Evolutionary conservation across 2,797 vertebrate genomes (phyloP), one percentile per base, ranked within the genome.

Genomic region (Chrysocyon brachyurus): DNA sequence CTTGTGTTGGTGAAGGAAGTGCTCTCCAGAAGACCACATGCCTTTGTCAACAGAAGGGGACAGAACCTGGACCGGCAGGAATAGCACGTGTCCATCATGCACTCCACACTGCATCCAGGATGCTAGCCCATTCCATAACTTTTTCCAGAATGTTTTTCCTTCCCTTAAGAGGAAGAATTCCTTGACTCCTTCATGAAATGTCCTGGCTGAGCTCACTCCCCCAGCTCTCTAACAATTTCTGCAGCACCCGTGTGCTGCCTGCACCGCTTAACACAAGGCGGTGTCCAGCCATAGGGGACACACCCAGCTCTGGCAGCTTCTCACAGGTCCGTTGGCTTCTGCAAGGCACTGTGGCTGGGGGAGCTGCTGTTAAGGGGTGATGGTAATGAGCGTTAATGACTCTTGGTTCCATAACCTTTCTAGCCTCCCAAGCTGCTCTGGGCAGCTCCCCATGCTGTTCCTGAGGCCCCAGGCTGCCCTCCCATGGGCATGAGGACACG

Each of bases 21-120:
- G n/a, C 17, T 56, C 46, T 16, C 36, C 49, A 6, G 31, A 22
- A 11, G 56, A 8, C 14, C 49, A 15, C 36, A 4, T 8, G 12
- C 64, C 22, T 40, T 28, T 49, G 2, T 31, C 36, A 6, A 21
- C 5, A 16, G 9, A 54, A n/a, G 28, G 17, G 12, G n/a, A 26
- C n/a, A 5, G 21, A 52, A 63, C 15, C 73, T 46, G 46, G 16
- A 16, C 56, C 4, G 6, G 14, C 9, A 40, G 54, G 12, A 8
- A 1, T 5, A 16, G 2, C 8, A 8, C 0, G 0, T 2, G 7
- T 5, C 63, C 16, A 2, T 1, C 10, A 26, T 22, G 21, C 17
- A 16, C 4, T 1, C 11, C 33, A 21, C 2, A 21, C 26, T 28
- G 6, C 46, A 10, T 56, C 6, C 1, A 0, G 49, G 90, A 21